Evolutionary conservation across 2,888 invertebrate genomes (phyloP), one percentile per base, ranked within the genome.

Genomic region (Trachelus iudaicus): DNA sequence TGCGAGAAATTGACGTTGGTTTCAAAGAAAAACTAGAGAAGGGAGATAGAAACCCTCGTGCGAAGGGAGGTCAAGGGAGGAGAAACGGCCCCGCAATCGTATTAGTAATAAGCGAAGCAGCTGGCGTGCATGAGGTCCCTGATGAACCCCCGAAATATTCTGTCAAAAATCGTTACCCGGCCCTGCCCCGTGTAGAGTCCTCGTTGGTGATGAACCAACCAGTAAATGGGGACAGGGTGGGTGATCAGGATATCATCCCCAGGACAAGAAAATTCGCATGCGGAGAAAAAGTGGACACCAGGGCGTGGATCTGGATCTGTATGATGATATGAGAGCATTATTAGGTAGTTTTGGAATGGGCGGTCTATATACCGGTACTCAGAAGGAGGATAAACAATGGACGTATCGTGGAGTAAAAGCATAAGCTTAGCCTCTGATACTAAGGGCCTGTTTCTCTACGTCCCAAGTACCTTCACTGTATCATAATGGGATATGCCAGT

Each of bases 161-260:
- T 75, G 81, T 81, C 81, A 80, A 81, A 79, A 81, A 77, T 81
- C 82, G 78, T 82, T 82, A 80, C 76, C 56, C 75, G 75, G 75
- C 76, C 79, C 80, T 74, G 75, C 79, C 80, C 69, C 75, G 56
- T 37, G 77, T 34, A 68, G 68, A 69, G 35, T 75, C 76, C 76
- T 76, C 75, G 34, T 69, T 56, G 23, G 56, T 56, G 56, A 56
- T 56, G 56, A 56, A 56, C 56, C 56, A 56, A 56, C 56, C 56
- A 56, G 56, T 56, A 56, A 56, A 56, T 56, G 23, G 56, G 56
- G 56, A 23, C 56, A 56, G 56, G 56, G 56, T 56, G 56, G 56
- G 56, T 56, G 56, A 56, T 56, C 56, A 56, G 23, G 56, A 56
- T 9, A 56, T 56, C 56, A 56, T 56, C 56, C 56, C 56, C 56